Base-by-base conservation (phyloP, 2,888 invertebrate species). In the Dicranocentrus wangi region DNA sequence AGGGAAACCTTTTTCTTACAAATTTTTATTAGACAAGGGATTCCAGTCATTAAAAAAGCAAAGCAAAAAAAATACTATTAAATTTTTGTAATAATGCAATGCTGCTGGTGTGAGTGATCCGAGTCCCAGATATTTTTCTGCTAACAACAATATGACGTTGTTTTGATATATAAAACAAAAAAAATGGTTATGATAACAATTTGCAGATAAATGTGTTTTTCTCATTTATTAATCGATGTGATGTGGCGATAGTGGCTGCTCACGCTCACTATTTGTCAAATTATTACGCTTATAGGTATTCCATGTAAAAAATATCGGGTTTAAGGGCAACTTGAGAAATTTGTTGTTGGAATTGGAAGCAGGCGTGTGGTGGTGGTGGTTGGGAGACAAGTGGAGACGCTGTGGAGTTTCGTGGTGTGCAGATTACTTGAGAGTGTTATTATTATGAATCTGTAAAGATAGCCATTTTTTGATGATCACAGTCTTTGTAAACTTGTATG, bases 1-100 rank as follows among this genome's bases (percentile, higher is more conserved):
- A n/a, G 42, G 47, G 15, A 55, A 72, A 23, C n/a, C n/a, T n/a
- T 47, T 27, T 63, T n/a, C 60, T 32, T 32, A 58, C 43, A 42
- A 60, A 43, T 51, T n/a, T 72, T 72, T 51, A 63, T 72, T 51
- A 51, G 51, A 58, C 66, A 60, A 60, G 66, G 28, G 63, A 72
- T 72, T 72, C 72, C 61, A 63, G 32, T 72, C 47, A 61, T 63
- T 43, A 76, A 66, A 72, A 66, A 21, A 76, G 43, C 17, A 58
- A 63, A 47, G 19, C 13, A 39, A 42, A 42, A 42, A 42, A 28
- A 61, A 15, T 17, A 19, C n/a, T n/a, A n/a, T n/a, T n/a, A n/a
- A n/a, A n/a, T n/a, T n/a, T n/a, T n/a, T n/a, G n/a, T n/a, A n/a
- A n/a, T n/a, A n/a, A n/a, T n/a, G n/a, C n/a, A n/a, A n/a, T n/a